These are phyloP conservation scores for Syrphus vitripennis DNA, from an alignment of 2,888 invertebrate species.

Conservation along the genomic window DNA sequence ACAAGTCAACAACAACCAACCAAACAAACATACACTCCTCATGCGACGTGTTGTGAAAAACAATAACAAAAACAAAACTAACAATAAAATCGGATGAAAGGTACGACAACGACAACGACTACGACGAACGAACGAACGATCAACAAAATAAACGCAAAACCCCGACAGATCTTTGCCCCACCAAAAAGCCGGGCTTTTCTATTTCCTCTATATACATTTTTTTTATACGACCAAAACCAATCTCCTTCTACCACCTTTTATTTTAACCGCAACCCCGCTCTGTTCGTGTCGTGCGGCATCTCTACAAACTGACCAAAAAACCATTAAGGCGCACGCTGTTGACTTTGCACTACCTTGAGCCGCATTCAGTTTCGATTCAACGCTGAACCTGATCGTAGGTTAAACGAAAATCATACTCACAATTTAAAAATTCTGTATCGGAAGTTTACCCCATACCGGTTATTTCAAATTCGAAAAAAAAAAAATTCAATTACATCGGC, in stretches of 20 bases:
- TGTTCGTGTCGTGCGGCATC: not conserved
- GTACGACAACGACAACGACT: not conserved
- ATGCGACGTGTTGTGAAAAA: not conserved
- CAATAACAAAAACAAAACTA: conserved; percentile 13
- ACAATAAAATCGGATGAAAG: conserved; percentile 25
- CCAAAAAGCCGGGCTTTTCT: not conserved
- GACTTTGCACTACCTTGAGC: conserved; percentile 60
- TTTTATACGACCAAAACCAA: conserved; percentile 19
- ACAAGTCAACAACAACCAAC: not conserved
- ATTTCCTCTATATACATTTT: no score
- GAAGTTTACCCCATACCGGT: not conserved
- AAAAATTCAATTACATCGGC: not conserved
- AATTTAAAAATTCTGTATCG: not conserved
- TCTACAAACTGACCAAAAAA: not conserved
- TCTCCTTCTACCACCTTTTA: not conserved
- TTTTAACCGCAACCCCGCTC: not conserved
- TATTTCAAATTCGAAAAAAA: not conserved
- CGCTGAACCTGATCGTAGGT: conserved; percentile 61
- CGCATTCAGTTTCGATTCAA: conserved; percentile 61
- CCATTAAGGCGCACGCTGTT: conserved; percentile 52
- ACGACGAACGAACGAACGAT: no score
- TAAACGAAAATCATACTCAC: conserved; percentile 6
- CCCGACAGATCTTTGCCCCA: not conserved
- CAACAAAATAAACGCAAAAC: conserved; percentile 28
- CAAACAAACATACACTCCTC: not conserved